phyloP scores from a whole-genome alignment of 2,888 invertebrate genomes.

The Ichneumoninae sp. region DNA sequence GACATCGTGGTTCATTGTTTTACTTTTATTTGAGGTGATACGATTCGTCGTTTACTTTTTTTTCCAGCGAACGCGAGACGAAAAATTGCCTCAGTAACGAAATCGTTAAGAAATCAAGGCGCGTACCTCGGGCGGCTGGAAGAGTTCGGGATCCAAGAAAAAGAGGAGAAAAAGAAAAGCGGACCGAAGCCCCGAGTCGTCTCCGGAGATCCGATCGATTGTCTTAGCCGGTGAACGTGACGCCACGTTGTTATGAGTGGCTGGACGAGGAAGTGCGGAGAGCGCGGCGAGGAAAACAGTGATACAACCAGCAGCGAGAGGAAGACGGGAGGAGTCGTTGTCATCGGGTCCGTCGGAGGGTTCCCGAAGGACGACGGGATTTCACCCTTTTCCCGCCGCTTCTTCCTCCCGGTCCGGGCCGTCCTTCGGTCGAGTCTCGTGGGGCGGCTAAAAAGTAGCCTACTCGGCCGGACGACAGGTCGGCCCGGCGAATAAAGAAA shows the following conservation, averaged over 20 bases:
- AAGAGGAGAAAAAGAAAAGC: conserved; percentile 11
- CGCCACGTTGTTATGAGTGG: conserved; percentile 45
- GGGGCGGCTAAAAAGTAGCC: conserved; percentile 66
- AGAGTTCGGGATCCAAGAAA: background rate
- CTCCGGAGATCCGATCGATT: conserved; percentile 57
- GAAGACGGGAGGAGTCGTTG: conserved; percentile 60
- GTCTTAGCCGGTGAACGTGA: conserved; percentile 50
- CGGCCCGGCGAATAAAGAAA: conserved; percentile 26
- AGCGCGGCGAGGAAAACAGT: conserved; percentile 33
- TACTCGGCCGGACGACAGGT: conserved; percentile 55
- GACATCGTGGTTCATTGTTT: background rate
- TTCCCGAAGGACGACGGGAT: conserved; percentile 43
- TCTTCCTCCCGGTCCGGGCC: conserved; percentile 30
- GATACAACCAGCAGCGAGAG: conserved; percentile 44
- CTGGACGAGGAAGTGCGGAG: conserved; percentile 18
- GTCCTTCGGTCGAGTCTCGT: conserved; percentile 41
- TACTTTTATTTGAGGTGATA: background rate
- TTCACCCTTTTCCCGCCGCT: conserved; percentile 35
- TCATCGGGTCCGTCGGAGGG: conserved; percentile 56
- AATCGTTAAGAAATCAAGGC: background rate
- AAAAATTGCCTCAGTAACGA: background rate
- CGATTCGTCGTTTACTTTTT: background rate
- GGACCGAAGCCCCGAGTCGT: conserved; percentile 26
- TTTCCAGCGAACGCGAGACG: background rate
- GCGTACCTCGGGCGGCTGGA: background rate